Conservation (phyloP, 1,140 invertebrate genomes). For the Leptonema lineaticorne region DNA sequence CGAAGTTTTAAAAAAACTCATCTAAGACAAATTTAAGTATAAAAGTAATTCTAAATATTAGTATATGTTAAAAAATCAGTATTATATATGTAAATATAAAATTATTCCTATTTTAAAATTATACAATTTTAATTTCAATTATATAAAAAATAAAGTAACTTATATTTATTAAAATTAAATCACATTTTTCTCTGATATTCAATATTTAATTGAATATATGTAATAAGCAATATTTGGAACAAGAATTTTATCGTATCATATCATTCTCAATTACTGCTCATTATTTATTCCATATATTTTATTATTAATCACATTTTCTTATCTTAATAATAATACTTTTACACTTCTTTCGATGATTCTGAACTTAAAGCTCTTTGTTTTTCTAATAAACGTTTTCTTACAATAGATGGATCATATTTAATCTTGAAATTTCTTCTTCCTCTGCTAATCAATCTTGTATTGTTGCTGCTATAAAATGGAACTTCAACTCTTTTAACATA, state of each 20-base stretch:
- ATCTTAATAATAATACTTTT: too few species aligned
- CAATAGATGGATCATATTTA: constrained; percentile 36
- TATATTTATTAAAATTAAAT: background rate
- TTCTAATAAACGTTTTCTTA: constrained; percentile 38
- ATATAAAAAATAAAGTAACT: background rate
- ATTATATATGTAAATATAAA: background rate
- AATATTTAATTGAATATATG: too few species aligned
- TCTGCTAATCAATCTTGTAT: constrained; percentile 29
- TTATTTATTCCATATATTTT: background rate
- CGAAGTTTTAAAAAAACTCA: too few species aligned
- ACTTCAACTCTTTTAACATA: constrained; percentile 36
- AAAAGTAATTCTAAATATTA: too few species aligned
- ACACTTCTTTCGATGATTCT: constrained; percentile 4
- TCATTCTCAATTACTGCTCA: background rate
- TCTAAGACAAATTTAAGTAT: too few species aligned
- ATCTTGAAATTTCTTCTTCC: constrained; percentile 38
- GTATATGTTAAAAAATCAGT: background rate
- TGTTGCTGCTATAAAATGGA: constrained; percentile 15
- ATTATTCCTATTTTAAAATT: background rate
- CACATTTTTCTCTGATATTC: too few species aligned
- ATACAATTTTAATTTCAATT: background rate
- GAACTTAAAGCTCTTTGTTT: constrained; percentile 26
- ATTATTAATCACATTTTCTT: background rate
- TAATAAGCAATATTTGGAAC: too few species aligned
- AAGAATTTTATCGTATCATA: background rate